A percentile compares a stretch with the other conserved stretches of the same genome.
Evolutionary conservation across 2,113 vertebrate species (phyloP).

Genomic region (Scomber colias): DNA sequence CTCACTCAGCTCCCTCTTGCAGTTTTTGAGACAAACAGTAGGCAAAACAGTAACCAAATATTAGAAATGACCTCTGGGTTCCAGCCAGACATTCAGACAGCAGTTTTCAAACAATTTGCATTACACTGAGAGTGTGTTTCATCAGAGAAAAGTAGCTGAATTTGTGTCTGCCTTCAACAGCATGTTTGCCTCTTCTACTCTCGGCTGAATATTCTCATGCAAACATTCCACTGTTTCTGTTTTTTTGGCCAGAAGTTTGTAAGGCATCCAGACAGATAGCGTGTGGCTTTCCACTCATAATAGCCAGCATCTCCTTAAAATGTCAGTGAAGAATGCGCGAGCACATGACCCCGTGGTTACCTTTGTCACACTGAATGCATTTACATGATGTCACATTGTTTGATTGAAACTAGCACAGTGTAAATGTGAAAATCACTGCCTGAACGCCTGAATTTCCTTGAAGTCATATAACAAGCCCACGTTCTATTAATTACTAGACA

Average conservation of each 20-base stretch:
- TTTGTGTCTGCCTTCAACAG: conserved; percentile 44
- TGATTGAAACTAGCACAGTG: conserved; percentile 25
- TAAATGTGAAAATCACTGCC: conserved; percentile 14
- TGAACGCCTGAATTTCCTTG: background rate
- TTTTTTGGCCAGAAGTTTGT: conserved; percentile 37
- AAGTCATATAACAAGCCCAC: background rate
- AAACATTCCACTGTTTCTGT: conserved; percentile 51
- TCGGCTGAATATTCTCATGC: conserved; percentile 49
- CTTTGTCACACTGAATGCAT: conserved; percentile 23
- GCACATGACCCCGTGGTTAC: conserved; percentile 10
- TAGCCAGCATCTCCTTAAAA: conserved; percentile 50
- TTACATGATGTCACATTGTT: conserved; percentile 31
- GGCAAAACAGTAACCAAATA: conserved; percentile 36
- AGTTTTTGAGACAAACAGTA: conserved; percentile 19
- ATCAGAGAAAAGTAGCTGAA: conserved; percentile 38
- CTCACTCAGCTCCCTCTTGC: background rate
- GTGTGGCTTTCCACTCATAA: conserved; percentile 59
- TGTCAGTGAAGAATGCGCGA: conserved; percentile 41
- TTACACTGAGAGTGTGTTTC: conserved; percentile 32
- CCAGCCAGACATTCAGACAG: conserved; percentile 28
- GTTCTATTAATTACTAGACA: background rate
- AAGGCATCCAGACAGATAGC: conserved; percentile 49
- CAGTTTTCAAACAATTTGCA: conserved; percentile 46
- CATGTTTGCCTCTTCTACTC: conserved; percentile 51
- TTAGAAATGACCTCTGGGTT: conserved; percentile 34